phyloP scores from a whole-genome alignment of 2,888 invertebrate species.

The Pharmacophagus antenor region DNA sequence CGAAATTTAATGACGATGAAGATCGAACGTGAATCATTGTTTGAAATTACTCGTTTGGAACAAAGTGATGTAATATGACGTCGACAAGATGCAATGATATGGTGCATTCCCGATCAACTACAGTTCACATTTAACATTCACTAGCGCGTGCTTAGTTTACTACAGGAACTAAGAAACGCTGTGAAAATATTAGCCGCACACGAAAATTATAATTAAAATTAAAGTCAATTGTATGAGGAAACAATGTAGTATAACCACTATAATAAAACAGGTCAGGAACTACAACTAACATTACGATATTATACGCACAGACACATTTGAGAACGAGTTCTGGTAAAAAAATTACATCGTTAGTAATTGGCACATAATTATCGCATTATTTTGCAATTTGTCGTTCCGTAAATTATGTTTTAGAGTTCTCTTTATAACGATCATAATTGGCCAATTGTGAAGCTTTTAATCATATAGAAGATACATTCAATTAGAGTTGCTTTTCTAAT shows the following conservation, averaged over 20 bases:
- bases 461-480: conserved; percentile 13
- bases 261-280: background rate
- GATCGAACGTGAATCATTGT: conserved; percentile 9
- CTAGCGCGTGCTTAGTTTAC: conserved; percentile 51
- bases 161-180: conserved; percentile 34
- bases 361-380: conserved; percentile 15
- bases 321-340: background rate
- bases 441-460: conserved; percentile 9
- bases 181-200: conserved; percentile 9
- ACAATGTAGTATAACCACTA: background rate
- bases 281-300: background rate
- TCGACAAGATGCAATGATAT: conserved; percentile 49
- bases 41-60: conserved; percentile 1
- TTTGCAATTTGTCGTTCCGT: conserved; percentile 15
- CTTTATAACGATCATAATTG: conserved; percentile 17
- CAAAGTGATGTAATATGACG: conserved; percentile 27
- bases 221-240: background rate
- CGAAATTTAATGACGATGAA: conserved; percentile 17
- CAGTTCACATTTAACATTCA: conserved; percentile 74
- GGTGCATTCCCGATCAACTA: conserved; percentile 65
- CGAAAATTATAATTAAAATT: background rate
- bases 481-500: conserved; percentile 18
- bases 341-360: conserved; percentile 4
- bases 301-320: background rate
- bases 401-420: conserved; percentile 19